These are phyloP conservation scores for Coranthus polyacanthus DNA, from an alignment of 2,797 vertebrate species.

Conservation along the genomic window DNA sequence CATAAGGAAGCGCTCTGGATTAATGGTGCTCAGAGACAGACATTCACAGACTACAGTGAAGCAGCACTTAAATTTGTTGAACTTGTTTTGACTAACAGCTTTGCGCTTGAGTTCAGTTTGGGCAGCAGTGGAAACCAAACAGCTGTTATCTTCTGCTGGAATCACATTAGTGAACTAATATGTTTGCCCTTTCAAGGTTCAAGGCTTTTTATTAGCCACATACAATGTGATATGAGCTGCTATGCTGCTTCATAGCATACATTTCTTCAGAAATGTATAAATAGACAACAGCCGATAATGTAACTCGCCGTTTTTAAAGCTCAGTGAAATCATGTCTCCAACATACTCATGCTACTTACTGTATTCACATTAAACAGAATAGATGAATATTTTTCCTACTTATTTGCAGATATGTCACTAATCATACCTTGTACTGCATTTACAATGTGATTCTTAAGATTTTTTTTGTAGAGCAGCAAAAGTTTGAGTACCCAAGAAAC, in stretches of 20 bases:
- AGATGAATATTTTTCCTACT: not conserved
- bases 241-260: not conserved
- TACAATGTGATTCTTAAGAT: no score
- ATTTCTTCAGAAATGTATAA: not conserved
- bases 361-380: not conserved
- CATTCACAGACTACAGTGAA: constrained; percentile 29
- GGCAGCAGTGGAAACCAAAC: constrained; percentile 33
- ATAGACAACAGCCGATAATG: not conserved
- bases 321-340: not conserved
- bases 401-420: not conserved
- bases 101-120: constrained; percentile 40
- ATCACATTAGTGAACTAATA: not conserved
- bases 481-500: not conserved
- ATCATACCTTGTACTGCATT: not conserved
- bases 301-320: not conserved
- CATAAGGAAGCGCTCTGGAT: constrained; percentile 57
- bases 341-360: no score
- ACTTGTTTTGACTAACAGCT: constrained; percentile 59
- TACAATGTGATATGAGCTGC: no score
- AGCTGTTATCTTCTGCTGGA: not conserved
- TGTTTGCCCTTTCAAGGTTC: not conserved
- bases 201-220: not conserved
- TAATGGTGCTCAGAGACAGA: constrained; percentile 48
- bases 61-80: constrained; percentile 57
- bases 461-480: not conserved